Evolutionary conservation across 2,797 vertebrate genomes (phyloP), one percentile per base, ranked within the genome.

Genomic region (Schizopygopsis pylzovi): DNA sequence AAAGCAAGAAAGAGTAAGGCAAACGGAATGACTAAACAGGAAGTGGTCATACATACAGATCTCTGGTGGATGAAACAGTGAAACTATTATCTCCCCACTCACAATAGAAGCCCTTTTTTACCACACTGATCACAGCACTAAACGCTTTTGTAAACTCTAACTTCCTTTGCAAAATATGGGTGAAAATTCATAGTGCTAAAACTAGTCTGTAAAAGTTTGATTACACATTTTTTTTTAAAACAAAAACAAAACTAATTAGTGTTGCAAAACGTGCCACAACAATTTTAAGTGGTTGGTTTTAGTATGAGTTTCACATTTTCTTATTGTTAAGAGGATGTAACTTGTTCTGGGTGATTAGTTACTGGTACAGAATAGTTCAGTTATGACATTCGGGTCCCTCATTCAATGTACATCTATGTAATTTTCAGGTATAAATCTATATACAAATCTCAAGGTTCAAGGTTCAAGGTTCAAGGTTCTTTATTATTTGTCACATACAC

Each of bases 1-100:
- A 47, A 65, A 75, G 22, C 68, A 47, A 37, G 49, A 41, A 56
- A 61, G 13, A 84, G 11, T 49, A 65, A 11, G 77, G 45, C 78
- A 52, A 81, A 73, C 39, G 68, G 22, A 72, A 20, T 63, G 43
- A 81, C 78, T 85, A 65, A 85, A 85, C 84, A 85, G 84, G 84
- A 85, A 81, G 84, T 80, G 84, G 84, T 81, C 78, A 81, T 65
- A 70, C 45, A 83, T 43, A 73, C 68, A 85, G 68, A 85, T 75
- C 78, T 75, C 54, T 80, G 77, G 54, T 81, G 78, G 56, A 73
- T 85, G 84, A 73, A 85, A 85, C 78, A 85, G 68, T 81, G 28
- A 81, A 85, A 75, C 78, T 52, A 15, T 85, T 85, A 85, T 85
- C 84, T 80, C 33, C 15, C 41, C 70, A 4, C 68, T 79, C 9